A percentile compares a stretch with the other conserved stretches of the same genome.
Conservation (phyloP, 2,888 invertebrate genomes). For the Drosophila ustulata region DNA sequence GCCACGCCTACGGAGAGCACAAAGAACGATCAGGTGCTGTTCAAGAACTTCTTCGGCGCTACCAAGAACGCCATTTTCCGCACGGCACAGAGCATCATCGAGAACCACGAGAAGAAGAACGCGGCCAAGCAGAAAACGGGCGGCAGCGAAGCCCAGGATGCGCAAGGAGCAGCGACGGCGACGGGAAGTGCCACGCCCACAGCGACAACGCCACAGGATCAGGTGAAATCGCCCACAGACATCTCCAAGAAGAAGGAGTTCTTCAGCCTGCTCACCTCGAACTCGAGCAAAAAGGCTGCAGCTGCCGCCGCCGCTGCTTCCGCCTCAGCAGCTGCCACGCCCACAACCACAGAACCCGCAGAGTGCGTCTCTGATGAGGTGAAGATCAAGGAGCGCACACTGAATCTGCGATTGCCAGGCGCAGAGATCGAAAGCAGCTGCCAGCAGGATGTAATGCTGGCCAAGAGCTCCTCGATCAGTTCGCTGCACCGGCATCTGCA, state of each 20-base stretch:
- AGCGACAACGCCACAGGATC: slow-evolving; percentile 53
- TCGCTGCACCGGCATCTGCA: slow-evolving; percentile 83
- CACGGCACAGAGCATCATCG: slow-evolving; percentile 85
- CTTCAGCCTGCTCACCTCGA: slow-evolving; percentile 83
- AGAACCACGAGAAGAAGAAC: slow-evolving; percentile 85
- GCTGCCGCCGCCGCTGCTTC: slow-evolving; percentile 79
- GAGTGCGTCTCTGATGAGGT: slow-evolving; percentile 23
- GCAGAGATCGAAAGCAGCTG: slow-evolving; percentile 37
- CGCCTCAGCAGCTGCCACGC: slow-evolving; percentile 58
- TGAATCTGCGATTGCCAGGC: slow-evolving; percentile 76
- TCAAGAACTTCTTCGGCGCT: slow-evolving; percentile 85
- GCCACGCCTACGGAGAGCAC: slow-evolving; percentile 68
- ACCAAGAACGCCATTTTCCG: slow-evolving; percentile 85
- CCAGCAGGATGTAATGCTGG: slow-evolving; percentile 41
- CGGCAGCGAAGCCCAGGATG: slow-evolving; percentile 25
- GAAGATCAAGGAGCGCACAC: slow-evolving; percentile 68
- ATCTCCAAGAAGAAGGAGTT: slow-evolving; percentile 85
- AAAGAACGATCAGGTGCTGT: slow-evolving; percentile 84
- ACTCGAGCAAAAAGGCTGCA: slow-evolving; percentile 82
- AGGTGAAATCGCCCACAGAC: slow-evolving; percentile 84
- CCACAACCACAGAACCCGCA: slow-evolving; percentile 40
- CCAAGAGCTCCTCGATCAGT: slow-evolving; percentile 82
- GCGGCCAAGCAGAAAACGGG: slow-evolving; percentile 83
- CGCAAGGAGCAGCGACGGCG: slow-evolving; percentile 18
- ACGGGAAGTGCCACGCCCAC: slow-evolving; percentile 21